phyloP scores from a whole-genome alignment of 2,888 invertebrate species.

The Drosophila maculinotata region DNA sequence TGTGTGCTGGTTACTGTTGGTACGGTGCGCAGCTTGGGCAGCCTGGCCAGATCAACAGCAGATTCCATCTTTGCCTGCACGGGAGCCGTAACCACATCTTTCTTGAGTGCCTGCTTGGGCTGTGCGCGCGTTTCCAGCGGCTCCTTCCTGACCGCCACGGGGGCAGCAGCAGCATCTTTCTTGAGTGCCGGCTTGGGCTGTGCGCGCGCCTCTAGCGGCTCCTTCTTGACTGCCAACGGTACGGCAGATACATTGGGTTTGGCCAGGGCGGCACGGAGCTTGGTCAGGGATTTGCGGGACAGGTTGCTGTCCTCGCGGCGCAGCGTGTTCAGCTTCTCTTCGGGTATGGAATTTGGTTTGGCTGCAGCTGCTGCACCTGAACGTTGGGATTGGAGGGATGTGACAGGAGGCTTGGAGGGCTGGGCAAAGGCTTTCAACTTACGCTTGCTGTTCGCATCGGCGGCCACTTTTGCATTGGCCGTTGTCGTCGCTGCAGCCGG shows the following conservation, averaged over 20 bases:
- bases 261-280: slow-evolving; percentile 78
- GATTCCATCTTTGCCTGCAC: slow-evolving; percentile 32
- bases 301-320: slow-evolving; percentile 84
- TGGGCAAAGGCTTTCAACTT: slow-evolving; percentile 34
- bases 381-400: slow-evolving; percentile 11
- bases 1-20: slow-evolving; percentile 2
- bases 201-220: slow-evolving; percentile 8
- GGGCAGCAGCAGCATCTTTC: slow-evolving; percentile 6
- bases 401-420: slow-evolving; percentile 10
- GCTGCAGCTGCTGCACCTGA: slow-evolving; percentile 10
- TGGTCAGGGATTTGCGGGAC: slow-evolving; percentile 81
- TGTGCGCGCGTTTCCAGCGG: slow-evolving; percentile 10
- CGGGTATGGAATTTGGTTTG: slow-evolving; percentile 43
- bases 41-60: slow-evolving; percentile 12
- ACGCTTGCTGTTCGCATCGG: slow-evolving; percentile 44
- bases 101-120: slow-evolving; percentile 12
- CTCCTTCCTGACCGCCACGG: slow-evolving; percentile 21
- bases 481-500: slow-evolving; percentile 49
- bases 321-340: slow-evolving; percentile 58
- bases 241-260: slow-evolving; percentile 49
- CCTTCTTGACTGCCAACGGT: slow-evolving; percentile 23
- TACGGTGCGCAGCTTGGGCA: slow-evolving; percentile 16
- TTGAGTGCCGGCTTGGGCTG: slow-evolving; percentile 15
- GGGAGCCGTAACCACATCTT: slow-evolving; percentile 3
- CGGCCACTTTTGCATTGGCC: slow-evolving; percentile 75